A percentile compares a stretch with the other conserved stretches of the same genome.
These are phyloP conservation scores for Oeneis ivallda DNA, from an alignment of 2,888 invertebrate species.

Conservation along the genomic window DNA sequence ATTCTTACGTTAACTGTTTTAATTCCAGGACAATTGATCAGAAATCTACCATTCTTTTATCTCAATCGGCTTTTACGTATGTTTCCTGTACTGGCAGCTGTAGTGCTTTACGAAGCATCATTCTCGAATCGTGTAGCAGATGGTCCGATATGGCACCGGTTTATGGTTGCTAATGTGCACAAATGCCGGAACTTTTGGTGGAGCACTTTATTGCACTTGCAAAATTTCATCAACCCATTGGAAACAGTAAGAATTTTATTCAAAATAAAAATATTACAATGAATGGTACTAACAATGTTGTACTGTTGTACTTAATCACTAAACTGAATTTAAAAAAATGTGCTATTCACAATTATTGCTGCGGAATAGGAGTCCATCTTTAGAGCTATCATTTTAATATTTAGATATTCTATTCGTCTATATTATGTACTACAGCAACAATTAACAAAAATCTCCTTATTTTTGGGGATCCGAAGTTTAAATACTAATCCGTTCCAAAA, in stretches of 20 bases:
- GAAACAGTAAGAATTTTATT: slow-evolving; percentile 48
- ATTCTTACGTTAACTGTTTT: background rate
- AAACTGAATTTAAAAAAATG: too few relatives aligned
- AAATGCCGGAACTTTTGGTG: slow-evolving; percentile 63
- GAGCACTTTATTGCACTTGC: slow-evolving; percentile 60
- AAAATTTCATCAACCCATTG: slow-evolving; percentile 54
- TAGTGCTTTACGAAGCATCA: slow-evolving; percentile 55
- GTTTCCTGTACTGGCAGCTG: slow-evolving; percentile 57
- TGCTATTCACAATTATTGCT: too few relatives aligned
- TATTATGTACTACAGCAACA: too few relatives aligned
- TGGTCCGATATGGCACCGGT: slow-evolving; percentile 53
- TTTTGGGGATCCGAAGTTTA: too few relatives aligned
- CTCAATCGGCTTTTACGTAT: slow-evolving; percentile 60
- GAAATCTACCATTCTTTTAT: slow-evolving; percentile 60
- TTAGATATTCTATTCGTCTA: too few relatives aligned
- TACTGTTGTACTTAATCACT: too few relatives aligned
- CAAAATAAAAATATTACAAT: too few relatives aligned
- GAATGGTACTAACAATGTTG: too few relatives aligned
- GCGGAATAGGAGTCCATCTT: too few relatives aligned
- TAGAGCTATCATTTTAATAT: too few relatives aligned
- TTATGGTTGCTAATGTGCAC: slow-evolving; percentile 38
- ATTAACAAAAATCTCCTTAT: too few relatives aligned
- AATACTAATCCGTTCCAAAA: too few relatives aligned
- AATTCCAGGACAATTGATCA: slow-evolving; percentile 53
- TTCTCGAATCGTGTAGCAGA: slow-evolving; percentile 54